Evolutionary conservation across 2,888 invertebrate species (phyloP), one percentile per base, ranked within the genome.

Genomic region (Heliothis peltigera): DNA sequence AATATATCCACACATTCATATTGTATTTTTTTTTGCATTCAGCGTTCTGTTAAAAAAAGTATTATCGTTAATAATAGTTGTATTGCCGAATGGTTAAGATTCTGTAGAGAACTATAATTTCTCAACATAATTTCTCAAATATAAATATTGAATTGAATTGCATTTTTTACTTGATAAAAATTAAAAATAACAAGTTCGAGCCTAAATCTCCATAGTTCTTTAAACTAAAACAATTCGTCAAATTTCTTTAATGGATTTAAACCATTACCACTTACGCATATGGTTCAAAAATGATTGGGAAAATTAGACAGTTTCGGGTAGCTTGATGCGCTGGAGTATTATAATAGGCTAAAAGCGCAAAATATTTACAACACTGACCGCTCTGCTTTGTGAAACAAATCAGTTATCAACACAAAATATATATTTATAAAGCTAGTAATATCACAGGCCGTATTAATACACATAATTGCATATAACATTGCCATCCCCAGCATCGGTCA

Each of bases 401-500:
- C 46, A 47, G 32, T 28, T 18, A 44, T 4, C 35, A 0, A 48
- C n/a, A 6, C 57, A n/a, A n/a, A 10, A 4, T 18, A 19, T 4
- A 19, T 32, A 54, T 0, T 2, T 53, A 44, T 44, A 46, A 3
- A 12, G 15, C 10, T 46, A 54, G 52, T 46, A 48, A 75, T 63
- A 69, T 52, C 52, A 59, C 39, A 43, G 42, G 59, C 42, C 48
- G 64, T 64, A 75, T 64, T 53, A 64, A 25, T 53, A 39, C 63
- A 57, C 65, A 70, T 53, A 57, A 75, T 76, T 72, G 70, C 72
- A 70, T 62, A 60, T 64, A 79, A 61, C 75, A 65, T 55, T 70
- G 61, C 62, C 66, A 70, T 65, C 56, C 63, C 59, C 81, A 78
- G 75, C 70, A 65, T 70, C 75, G 82, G 75, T 80, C 80, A 81